phyloP scores from a whole-genome alignment of 2,113 vertebrate genomes.

The Todiramphus chloris region DNA sequence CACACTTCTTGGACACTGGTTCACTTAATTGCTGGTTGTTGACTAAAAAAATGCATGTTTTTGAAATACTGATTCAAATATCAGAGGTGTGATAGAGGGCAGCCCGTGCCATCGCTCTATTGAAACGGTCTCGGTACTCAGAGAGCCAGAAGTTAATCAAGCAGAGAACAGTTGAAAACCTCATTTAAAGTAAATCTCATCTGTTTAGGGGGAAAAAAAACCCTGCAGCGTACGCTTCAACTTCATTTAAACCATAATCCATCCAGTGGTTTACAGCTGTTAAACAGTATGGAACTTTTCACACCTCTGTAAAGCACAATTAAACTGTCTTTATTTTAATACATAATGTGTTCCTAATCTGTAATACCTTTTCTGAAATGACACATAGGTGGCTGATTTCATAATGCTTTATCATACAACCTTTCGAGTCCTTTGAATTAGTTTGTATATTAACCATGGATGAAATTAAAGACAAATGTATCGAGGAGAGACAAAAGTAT shows the following conservation, averaged over 20 bases:
- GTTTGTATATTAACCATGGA: neutral
- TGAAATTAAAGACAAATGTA: neutral
- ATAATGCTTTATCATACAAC: neutral
- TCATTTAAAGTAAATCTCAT: constrained; percentile 30
- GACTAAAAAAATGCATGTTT: neutral
- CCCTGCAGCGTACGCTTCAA: neutral
- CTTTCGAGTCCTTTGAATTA: constrained; percentile 24
- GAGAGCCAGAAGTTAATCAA: constrained; percentile 27
- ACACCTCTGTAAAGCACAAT: constrained; percentile 60
- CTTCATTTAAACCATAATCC: constrained; percentile 25
- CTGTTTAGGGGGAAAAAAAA: neutral
- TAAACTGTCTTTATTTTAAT: constrained; percentile 25
- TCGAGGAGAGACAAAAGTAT: neutral
- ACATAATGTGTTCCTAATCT: neutral
- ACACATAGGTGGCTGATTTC: neutral
- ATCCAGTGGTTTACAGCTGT: constrained; percentile 28
- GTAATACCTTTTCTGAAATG: constrained; percentile 37
- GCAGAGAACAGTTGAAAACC: constrained; percentile 36
- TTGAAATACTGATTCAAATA: neutral
- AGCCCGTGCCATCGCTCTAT: neutral
- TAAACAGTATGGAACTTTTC: constrained; percentile 49
- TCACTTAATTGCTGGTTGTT: neutral
- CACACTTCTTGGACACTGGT: neutral
- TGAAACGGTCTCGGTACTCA: neutral
- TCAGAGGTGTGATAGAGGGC: neutral